Conservation (phyloP, 2,888 invertebrate genomes). For the Drepanosiphum platanoidis region DNA sequence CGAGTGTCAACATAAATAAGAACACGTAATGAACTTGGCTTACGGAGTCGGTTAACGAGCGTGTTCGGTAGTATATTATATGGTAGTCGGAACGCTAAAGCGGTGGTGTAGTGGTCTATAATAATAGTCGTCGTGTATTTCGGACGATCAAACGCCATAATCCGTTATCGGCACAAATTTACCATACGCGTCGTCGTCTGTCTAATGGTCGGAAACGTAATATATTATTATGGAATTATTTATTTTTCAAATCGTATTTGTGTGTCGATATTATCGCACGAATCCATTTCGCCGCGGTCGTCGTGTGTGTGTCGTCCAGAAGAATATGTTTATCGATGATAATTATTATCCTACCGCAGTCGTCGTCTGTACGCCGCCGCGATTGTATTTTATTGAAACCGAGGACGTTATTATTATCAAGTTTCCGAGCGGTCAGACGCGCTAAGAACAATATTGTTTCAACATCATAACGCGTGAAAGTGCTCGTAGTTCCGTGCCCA, state of each 20-base stretch:
- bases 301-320: background rate
- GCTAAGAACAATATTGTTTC: too few species aligned
- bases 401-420: too few species aligned
- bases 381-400: too few species aligned
- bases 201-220: background rate
- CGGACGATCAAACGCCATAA: background rate
- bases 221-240: too few species aligned
- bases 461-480: too few species aligned
- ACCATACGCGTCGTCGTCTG: background rate
- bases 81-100: background rate
- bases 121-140: too few species aligned
- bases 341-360: too few species aligned
- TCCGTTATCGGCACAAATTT: background rate
- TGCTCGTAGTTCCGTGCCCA: too few species aligned
- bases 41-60: background rate
- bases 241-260: too few species aligned
- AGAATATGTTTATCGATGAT: background rate
- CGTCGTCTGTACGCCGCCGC: too few species aligned
- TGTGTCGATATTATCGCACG: background rate
- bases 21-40: background rate
- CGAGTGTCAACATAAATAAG: conserved; percentile 9
- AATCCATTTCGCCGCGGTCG: background rate
- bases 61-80: background rate
- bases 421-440: background rate
- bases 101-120: background rate